Percentiles rank a stretch among this genome's conserved stretches.
These are phyloP conservation scores for Luperina testacea DNA, from an alignment of 2,888 invertebrate species.

Conservation along the genomic window DNA sequence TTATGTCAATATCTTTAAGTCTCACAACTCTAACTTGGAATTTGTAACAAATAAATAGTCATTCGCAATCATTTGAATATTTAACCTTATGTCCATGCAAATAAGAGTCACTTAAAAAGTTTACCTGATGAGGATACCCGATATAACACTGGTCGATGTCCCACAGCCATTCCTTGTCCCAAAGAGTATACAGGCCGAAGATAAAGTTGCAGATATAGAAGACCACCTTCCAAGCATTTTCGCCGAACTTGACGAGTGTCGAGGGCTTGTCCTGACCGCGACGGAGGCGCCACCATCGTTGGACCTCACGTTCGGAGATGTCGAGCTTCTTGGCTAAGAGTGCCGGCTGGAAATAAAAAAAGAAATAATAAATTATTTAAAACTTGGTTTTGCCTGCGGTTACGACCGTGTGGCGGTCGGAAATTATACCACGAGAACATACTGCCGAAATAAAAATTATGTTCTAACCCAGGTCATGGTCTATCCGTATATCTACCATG, in stretches of 20 bases:
- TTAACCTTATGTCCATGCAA: background rate
- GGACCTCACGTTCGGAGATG: slow-evolving; percentile 95
- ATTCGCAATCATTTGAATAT: background rate
- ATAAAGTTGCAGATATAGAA: slow-evolving; percentile 96
- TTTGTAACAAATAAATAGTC: background rate
- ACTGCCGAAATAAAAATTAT: background rate
- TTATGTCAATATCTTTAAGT: background rate
- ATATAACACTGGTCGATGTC: slow-evolving; percentile 97
- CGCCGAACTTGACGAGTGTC: slow-evolving; percentile 97
- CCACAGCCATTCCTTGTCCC: slow-evolving; percentile 99
- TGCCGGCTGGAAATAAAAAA: slow-evolving; percentile 84
- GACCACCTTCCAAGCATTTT: slow-evolving; percentile 97
- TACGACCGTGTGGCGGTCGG: too few species aligned
- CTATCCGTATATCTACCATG: background rate
- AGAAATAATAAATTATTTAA: background rate
- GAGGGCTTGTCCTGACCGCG: slow-evolving; percentile 97
- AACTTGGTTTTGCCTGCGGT: background rate
- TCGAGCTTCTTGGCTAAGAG: slow-evolving; percentile 95
- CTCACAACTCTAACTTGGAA: background rate
- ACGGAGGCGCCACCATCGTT: slow-evolving; percentile 97
- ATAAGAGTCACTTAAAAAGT: background rate
- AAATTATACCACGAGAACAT: background rate
- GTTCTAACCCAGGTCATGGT: background rate
- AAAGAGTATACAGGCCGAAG: slow-evolving; percentile 95
- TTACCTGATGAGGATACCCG: slow-evolving; percentile 94